Percentiles rank a stretch among this genome's conserved stretches.
phyloP scores from a whole-genome alignment of 2,888 invertebrate genomes.

The Eumacrocentrus americanus region DNA sequence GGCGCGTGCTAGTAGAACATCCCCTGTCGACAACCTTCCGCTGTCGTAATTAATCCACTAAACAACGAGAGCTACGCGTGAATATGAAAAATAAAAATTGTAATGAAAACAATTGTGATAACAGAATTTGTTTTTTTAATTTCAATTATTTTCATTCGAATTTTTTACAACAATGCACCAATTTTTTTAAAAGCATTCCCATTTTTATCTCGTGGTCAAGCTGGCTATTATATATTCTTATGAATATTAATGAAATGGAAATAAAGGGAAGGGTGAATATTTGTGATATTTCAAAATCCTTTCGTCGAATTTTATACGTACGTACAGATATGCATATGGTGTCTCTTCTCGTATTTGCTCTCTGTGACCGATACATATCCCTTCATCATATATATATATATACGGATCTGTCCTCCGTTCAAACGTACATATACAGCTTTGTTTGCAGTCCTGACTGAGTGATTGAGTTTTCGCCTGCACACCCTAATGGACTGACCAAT shows the following conservation, averaged over 20 bases:
- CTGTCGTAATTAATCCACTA: conserved; percentile 13
- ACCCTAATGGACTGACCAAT: conserved; percentile 32
- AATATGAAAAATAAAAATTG: not conserved
- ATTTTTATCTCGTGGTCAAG: conserved; percentile 4
- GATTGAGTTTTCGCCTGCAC: conserved; percentile 34
- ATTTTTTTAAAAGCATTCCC: not conserved
- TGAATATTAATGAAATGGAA: conserved; percentile 25
- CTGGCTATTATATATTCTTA: not conserved
- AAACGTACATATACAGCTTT: conserved; percentile 4
- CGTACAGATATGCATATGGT: too few species aligned
- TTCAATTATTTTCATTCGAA: not conserved
- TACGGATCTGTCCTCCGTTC: conserved; percentile 7
- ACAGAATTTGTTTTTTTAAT: not conserved
- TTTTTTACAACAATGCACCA: not conserved
- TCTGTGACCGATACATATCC: conserved; percentile 7
- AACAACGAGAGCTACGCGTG: not conserved
- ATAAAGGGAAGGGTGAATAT: conserved; percentile 15
- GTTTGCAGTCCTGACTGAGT: conserved; percentile 35
- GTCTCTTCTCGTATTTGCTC: conserved; percentile 11
- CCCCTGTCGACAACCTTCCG: conserved; percentile 1
- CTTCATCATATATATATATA: not conserved
- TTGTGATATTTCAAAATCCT: conserved; percentile 13
- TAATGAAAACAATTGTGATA: too few species aligned
- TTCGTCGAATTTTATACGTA: not conserved
- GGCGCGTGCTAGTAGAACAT: not conserved